Evolutionary conservation across 2,888 invertebrate species (phyloP).

Genomic region (Tromatobia lineatoria): DNA sequence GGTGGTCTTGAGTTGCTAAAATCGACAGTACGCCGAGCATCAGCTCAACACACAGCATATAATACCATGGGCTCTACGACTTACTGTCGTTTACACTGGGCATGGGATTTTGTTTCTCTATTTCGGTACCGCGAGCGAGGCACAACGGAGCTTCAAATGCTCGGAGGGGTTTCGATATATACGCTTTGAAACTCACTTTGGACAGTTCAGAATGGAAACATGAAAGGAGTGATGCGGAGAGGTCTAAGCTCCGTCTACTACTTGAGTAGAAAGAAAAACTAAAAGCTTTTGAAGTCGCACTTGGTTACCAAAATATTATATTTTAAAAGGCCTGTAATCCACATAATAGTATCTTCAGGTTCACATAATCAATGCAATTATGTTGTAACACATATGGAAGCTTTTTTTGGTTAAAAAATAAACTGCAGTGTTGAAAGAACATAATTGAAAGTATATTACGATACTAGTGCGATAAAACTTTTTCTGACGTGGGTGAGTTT

Average conservation of each 20-base stretch:
- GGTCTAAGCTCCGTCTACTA: background rate
- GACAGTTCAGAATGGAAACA: constrained; percentile 44
- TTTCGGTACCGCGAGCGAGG: constrained; percentile 73
- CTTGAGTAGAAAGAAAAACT: constrained; percentile 10
- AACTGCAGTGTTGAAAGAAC: no score
- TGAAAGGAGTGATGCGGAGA: background rate
- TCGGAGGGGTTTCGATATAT: constrained; percentile 36
- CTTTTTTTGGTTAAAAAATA: no score
- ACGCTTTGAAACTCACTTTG: constrained; percentile 35
- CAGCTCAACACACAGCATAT: constrained; percentile 44
- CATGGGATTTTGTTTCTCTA: constrained; percentile 78
- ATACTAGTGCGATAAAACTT: no score
- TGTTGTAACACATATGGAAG: no score
- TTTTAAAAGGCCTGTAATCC: background rate
- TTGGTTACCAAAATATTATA: background rate
- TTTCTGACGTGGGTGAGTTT: no score
- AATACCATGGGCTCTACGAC: constrained; percentile 66
- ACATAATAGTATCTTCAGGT: background rate
- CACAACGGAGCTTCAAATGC: constrained; percentile 20
- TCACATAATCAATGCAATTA: background rate
- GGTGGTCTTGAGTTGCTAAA: constrained; percentile 17
- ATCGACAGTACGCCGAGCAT: constrained; percentile 42
- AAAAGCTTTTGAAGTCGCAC: background rate
- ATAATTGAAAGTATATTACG: no score
- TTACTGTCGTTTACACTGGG: constrained; percentile 77